Evolutionary conservation across 1,140 invertebrate genomes (phyloP), one percentile per base, ranked within the genome.

Genomic region (Hestina assimilis): DNA sequence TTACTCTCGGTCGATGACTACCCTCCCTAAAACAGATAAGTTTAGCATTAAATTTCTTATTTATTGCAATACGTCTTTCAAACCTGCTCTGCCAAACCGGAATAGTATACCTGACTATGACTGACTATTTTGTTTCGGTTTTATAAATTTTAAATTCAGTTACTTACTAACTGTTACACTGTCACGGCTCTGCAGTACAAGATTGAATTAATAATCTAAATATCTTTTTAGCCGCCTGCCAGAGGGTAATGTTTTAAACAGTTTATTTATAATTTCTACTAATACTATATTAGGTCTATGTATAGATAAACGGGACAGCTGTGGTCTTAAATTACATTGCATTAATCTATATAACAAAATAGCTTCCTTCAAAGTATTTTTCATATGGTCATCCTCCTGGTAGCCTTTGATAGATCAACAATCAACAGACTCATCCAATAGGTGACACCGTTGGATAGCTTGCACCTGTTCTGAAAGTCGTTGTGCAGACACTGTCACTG

Each of bases 391-490:
- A 7, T 24, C 7, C 3, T 28, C 26, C 26, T 28, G 26, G 3
- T 28, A 8, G 8, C 8, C n/a, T 28, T 9, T 9, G 26, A 28
- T 9, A 28, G n/a, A 28, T 28, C 26, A 28, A 28, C 26, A 9
- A 45, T 28, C 23, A 2, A 14, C 20, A 28, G 42, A 28, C 12
- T 45, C 42, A 17, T 45, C 23, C 11, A 45, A 24, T 1, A 45
- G 42, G 12, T 45, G 42, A 17, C 42, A 23, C 1, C 42, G 42
- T 24, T 45, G 42, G 12, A 29, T 45, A 11, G 23, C 42, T 8
- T 24, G 42, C 21, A 45, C 42, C 24, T 45, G 42, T 28, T 45
- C 42, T 24, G 26, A 45, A 17, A 45, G 24, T 45, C 42, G 42
- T 17, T 45, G 33, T 8, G 33, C 33, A 8, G 33, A 14, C 12